A percentile compares a stretch with the other conserved stretches of the same genome.
Conservation (phyloP, 2,888 invertebrate species). For the Dasysyrphus albostriatus region DNA sequence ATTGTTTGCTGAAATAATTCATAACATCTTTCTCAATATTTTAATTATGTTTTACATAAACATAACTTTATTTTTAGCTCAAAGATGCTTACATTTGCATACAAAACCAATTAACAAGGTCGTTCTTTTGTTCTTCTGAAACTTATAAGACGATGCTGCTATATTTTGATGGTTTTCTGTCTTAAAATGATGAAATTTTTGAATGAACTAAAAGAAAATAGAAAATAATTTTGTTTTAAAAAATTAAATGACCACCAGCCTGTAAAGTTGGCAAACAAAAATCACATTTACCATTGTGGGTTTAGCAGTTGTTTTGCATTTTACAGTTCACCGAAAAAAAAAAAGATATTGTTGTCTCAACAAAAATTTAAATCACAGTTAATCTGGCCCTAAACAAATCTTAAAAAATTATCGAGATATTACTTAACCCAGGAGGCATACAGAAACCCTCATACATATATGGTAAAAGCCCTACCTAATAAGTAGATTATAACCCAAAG, state of each 20-base stretch:
- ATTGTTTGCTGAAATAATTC: conserved; percentile 3
- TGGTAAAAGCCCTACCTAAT: too few species aligned
- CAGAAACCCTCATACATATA: too few species aligned
- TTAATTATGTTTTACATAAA: conserved; percentile 9
- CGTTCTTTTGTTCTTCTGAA: conserved; percentile 12
- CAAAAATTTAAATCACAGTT: too few species aligned
- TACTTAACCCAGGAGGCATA: too few species aligned
- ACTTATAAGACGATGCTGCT: background rate
- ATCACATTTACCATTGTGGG: too few species aligned
- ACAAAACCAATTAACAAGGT: conserved; percentile 14
- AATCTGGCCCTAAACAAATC: too few species aligned
- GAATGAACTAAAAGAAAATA: background rate
- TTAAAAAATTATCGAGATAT: too few species aligned
- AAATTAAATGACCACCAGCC: background rate
- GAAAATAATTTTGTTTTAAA: background rate
- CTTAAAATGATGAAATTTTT: conserved; percentile 3
- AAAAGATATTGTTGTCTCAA: too few species aligned
- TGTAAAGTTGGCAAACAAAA: too few species aligned
- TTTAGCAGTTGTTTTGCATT: too few species aligned
- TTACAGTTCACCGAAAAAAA: too few species aligned
- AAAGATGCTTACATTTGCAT: conserved; percentile 22
- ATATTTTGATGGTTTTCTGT: background rate
- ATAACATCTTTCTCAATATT: conserved; percentile 21
- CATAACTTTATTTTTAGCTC: background rate
- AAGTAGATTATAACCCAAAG: too few species aligned